Evolutionary conservation across 2,888 invertebrate species (phyloP), one percentile per base, ranked within the genome.

Genomic region (Blomia tropicalis): DNA sequence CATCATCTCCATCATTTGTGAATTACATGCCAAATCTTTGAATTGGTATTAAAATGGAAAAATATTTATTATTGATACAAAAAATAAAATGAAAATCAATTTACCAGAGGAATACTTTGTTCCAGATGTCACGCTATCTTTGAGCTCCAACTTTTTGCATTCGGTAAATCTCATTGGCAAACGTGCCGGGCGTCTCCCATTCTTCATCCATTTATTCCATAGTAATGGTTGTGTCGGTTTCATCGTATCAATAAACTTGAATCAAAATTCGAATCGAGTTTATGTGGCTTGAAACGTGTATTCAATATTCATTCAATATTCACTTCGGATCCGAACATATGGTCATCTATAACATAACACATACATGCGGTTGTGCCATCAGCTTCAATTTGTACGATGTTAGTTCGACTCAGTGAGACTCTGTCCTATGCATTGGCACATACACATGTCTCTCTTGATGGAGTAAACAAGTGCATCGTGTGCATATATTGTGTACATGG

Each of bases 101-200:
- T 43, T n/a, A 62, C 62, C 62, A 32, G 58, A 47, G 17, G 30
- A 7, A 30, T 58, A 32, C 32, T 56, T 59, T 23, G 41, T 56
- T 1, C 62, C 47, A 4, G 58, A 17, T 19, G 58, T 62, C 25
- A 62, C 62, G 25, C 22, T 19, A 41, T 62, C 44, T 44, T 58
- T 62, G 11, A 62, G 22, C 25, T 58, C 44, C 25, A 58, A 14
- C 1, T 58, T 58, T 41, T 62, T 62, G 30, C 44, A 58, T 23
- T 58, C 62, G 14, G 58, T 62, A 27, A 62, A 62, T 43, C 62
- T 43, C 30, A 43, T 25, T n/a, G 62, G 59, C 30, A 59, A 63
- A 43, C 54, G 60, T 32, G 62, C 58, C 58, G 66, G 66, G 44
- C 63, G 62, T 62, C 66, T 63, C 58, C 66, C 66, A 59, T 66